Evolutionary conservation across 2,888 invertebrate genomes (phyloP), one percentile per base, ranked within the genome.

Genomic region (Microplitis manilae): DNA sequence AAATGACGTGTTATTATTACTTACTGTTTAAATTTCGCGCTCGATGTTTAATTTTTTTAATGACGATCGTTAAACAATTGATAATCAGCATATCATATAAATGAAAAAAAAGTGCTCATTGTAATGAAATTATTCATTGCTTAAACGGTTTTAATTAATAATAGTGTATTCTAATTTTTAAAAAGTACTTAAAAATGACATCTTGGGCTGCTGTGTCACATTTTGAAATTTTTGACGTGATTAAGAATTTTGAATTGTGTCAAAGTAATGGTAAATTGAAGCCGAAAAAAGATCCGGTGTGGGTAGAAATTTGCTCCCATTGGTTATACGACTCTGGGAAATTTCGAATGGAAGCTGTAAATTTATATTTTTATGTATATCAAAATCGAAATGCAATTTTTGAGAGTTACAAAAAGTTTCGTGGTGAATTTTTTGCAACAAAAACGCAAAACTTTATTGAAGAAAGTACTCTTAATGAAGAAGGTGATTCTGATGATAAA

Each of bases 301-400:
- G 77, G 73, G 15, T 67, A 73, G 61, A 73, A 8, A 73, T 77
- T 17, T 77, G 77, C 60, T 64, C 30, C 30, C 67, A 13, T 8
- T 77, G 73, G 77, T 17, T 73, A 20, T 71, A 73, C 60, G 68
- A 59, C 59, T 59, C 59, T 9, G 59, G 59, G 7, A 13, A 7
- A 59, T 59, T 59, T 59, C 7, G 59, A 13, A 77, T 73, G 77
- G 73, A 73, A 68, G 73, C 77, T 41, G 60, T n/a, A 60, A 73
- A 77, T 61, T 73, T 73, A 20, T 73, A 73, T 73, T 73, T 77
- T 7, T 77, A 77, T 65, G 68, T 77, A 7, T 71, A 30, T 73
- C 68, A 77, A 68, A 40, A 73, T 50, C 67, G 68, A 59, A 77
- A 77, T 30, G 59, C 73, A 7, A 62, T 72, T 72, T 39, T 75